Conservation (phyloP, 1,140 invertebrate species). For the Contarinia nasturtii region DNA sequence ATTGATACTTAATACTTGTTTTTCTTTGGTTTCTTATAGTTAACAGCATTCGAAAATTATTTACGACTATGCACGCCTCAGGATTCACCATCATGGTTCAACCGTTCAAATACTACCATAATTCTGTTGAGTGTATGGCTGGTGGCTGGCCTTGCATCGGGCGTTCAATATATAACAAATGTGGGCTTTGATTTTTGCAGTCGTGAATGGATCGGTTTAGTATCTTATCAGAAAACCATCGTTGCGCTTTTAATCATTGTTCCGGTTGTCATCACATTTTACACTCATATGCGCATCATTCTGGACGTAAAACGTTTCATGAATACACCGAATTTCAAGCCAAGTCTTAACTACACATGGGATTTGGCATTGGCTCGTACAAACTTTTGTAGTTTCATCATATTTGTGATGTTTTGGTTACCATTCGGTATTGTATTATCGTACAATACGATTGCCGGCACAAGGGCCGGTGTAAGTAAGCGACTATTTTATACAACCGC, state of each 20-base stretch:
- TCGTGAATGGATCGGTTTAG: slow-evolving; percentile 21
- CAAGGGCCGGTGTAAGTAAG: slow-evolving; percentile 26
- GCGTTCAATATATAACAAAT: slow-evolving; percentile 32
- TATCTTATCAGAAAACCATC: slow-evolving; percentile 30
- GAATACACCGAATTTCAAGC: slow-evolving; percentile 33
- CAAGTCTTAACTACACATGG: slow-evolving; percentile 37
- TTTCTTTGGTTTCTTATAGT: slow-evolving; percentile 1
- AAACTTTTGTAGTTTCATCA: slow-evolving; percentile 40
- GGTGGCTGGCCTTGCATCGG: slow-evolving; percentile 24
- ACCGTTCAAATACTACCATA: slow-evolving; percentile 26
- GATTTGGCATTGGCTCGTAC: slow-evolving; percentile 40
- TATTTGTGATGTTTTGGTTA: slow-evolving; percentile 46
- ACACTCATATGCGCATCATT: slow-evolving; percentile 27
- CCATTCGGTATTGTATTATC: slow-evolving; percentile 35
- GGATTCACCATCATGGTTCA: slow-evolving; percentile 3
- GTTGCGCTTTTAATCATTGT: slow-evolving; percentile 32
- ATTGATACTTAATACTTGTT: not conserved
- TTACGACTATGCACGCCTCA: slow-evolving; percentile 4
- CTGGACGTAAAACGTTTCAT: slow-evolving; percentile 8
- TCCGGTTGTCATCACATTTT: slow-evolving; percentile 29
- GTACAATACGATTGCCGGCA: too few relatives aligned
- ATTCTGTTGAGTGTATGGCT: slow-evolving; percentile 31
- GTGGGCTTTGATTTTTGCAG: slow-evolving; percentile 44
- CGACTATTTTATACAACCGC: slow-evolving; percentile 39
- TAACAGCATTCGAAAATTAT: slow-evolving; percentile 5